phyloP scores from a whole-genome alignment of 2,113 vertebrate genomes.

The Epinephelus fuscoguttatus region DNA sequence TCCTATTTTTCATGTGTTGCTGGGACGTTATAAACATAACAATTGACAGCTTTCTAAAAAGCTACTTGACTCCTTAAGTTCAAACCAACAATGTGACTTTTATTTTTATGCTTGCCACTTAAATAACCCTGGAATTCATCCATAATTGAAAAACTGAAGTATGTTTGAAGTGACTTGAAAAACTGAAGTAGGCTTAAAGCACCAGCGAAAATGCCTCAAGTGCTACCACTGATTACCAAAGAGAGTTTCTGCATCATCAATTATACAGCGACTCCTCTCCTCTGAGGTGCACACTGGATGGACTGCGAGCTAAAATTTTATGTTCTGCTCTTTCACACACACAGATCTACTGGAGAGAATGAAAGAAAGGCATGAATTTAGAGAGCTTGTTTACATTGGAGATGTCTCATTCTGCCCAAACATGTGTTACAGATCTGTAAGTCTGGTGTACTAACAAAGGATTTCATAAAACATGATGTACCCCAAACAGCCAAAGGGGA shows the following conservation, averaged over 20 bases:
- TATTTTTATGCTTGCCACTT: background rate
- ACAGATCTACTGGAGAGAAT: slow-evolving; percentile 8
- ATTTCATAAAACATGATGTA: slow-evolving; percentile 40
- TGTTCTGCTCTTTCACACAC: background rate
- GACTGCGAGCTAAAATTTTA: slow-evolving; percentile 8
- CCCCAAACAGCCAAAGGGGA: background rate
- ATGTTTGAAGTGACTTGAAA: slow-evolving; percentile 38
- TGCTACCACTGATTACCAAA: slow-evolving; percentile 56
- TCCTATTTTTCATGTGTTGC: slow-evolving; percentile 15
- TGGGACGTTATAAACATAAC: background rate
- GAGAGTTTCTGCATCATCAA: slow-evolving; percentile 61
- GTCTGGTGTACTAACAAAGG: slow-evolving; percentile 25
- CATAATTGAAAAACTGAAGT: slow-evolving; percentile 15
- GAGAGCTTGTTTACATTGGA: slow-evolving; percentile 20
- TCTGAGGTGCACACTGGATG: slow-evolving; percentile 30
- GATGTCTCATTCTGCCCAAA: slow-evolving; percentile 23
- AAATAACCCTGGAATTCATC: slow-evolving; percentile 17
- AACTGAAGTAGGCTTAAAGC: slow-evolving; percentile 24
- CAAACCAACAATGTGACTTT: slow-evolving; percentile 32
- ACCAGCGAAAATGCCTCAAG: slow-evolving; percentile 33
- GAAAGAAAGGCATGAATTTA: background rate
- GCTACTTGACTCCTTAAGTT: background rate
- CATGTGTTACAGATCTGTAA: slow-evolving; percentile 35
- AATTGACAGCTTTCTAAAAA: slow-evolving; percentile 1
- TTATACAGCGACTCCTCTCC: slow-evolving; percentile 44